These are phyloP conservation scores for Dinomys branickii DNA, from an alignment of 2,113 vertebrate species.

Conservation along the genomic window DNA sequence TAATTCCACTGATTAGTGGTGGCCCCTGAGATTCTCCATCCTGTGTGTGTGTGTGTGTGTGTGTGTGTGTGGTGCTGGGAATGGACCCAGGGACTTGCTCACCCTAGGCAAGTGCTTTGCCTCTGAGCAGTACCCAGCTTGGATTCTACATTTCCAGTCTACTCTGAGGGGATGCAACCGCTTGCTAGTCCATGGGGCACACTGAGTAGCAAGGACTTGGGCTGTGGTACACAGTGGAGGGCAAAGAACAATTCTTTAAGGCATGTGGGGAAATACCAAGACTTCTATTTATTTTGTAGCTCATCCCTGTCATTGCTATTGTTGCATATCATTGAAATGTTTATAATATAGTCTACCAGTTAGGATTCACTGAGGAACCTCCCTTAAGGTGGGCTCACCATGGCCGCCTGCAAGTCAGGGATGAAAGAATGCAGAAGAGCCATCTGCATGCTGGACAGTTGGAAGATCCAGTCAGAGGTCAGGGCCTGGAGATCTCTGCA, in stretches of 20 bases:
- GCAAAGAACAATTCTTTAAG: background rate
- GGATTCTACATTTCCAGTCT: background rate
- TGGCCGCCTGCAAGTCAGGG: background rate
- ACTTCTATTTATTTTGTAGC: background rate
- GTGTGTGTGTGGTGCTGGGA: background rate
- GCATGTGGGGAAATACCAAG: background rate
- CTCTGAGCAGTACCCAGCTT: background rate
- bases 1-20: fast-evolving
- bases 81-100: no score
- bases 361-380: background rate
- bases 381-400: background rate
- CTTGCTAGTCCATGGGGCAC: background rate
- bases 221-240: fast-evolving
- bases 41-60: background rate
- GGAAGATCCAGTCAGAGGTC: background rate
- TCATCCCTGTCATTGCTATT: background rate
- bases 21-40: no score
- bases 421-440: background rate
- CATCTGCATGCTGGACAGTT: background rate
- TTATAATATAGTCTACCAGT: background rate
- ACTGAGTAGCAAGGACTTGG: background rate
- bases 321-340: background rate
- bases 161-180: background rate
- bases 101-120: no score
- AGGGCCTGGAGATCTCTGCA: background rate